Base-by-base conservation (phyloP, 1,140 invertebrate genomes). In the Eupristina koningsbergeri region DNA sequence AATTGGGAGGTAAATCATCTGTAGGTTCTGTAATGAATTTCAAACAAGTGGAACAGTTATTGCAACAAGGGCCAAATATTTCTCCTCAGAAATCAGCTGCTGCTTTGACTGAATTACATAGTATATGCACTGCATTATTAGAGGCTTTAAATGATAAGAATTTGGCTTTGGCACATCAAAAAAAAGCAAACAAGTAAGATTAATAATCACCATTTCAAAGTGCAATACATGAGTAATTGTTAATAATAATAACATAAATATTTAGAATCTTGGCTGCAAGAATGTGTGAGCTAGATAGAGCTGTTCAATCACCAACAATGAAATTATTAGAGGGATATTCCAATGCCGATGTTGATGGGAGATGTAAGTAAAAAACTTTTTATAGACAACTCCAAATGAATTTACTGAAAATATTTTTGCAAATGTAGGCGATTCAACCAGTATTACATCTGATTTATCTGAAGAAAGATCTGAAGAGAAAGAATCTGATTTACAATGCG, bases 131-230 rank as follows among this genome's bases (percentile, higher is more conserved):
- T 67, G 96, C 96, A 26, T 91, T 97, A 19, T 93, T 97, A 81
- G 97, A 98, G 90, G 94, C 96, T 50, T 92, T 97, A 22, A 96
- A 96, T 91, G 97, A 97, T 89, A 97, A 97, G 93, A 96, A 95
- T 63, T 91, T 97, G 47, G 96, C 96, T 19, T 89, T 97, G 7
- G 94, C 94, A 69, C 96, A 97, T 92, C 96, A 97, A 87, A 95
- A 96, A 86, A 97, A 97, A 93, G 96, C 96, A 1, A 97, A 96
- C 89, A 96, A 95, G 95, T 94, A 86, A 88, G 88, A 86, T 47
- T 22, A 64, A 73, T 29, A 36, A 75, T n/a, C n/a, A 50, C 31
- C 50, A 36, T 34, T 26, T 76, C 3, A 36, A 26, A 0, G 22
- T 36, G 3, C 34, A 76, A 58, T 17, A 17, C 58, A 61, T 50